Evolutionary conservation across 2,888 invertebrate genomes (phyloP).

Genomic region (Ctena decussata): DNA sequence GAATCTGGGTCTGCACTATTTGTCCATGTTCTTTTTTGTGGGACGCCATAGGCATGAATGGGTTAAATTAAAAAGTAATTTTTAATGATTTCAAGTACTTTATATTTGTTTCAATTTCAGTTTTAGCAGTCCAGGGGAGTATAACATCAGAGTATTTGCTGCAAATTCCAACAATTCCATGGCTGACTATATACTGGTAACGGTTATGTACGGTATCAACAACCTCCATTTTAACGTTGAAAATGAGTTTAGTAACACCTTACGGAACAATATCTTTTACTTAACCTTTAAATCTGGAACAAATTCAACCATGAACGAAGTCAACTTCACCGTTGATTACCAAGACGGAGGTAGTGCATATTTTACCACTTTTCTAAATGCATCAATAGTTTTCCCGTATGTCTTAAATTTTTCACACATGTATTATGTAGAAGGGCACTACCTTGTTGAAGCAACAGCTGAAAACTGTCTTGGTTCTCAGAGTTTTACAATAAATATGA

Average conservation of each 20-base stretch:
- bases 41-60: too few relatives aligned
- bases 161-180: conserved; percentile 47
- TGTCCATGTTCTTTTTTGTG: too few relatives aligned
- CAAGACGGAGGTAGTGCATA: conserved; percentile 15
- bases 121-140: conserved; percentile 1
- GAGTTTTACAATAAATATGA: conserved; percentile 14
- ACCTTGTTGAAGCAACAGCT: conserved; percentile 24
- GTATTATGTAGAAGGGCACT: conserved; percentile 47
- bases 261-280: conserved; percentile 26
- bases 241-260: conserved; percentile 33
- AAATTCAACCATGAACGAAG: conserved; percentile 41
- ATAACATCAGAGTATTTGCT: conserved; percentile 28
- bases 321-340: conserved; percentile 45
- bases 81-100: too few relatives aligned
- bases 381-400: background rate
- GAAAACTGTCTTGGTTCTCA: conserved; percentile 36
- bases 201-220: conserved; percentile 51
- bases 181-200: conserved; percentile 27
- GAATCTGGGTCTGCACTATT: too few relatives aligned
- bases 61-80: too few relatives aligned
- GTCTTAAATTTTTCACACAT: conserved; percentile 7
- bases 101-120: background rate
- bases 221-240: conserved; percentile 34
- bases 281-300: conserved; percentile 20
- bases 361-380: background rate